Percentiles rank a stretch among this genome's conserved stretches.
These are phyloP conservation scores for Euwallacea fornicatus DNA, from an alignment of 1,140 invertebrate species.

Conservation along the genomic window DNA sequence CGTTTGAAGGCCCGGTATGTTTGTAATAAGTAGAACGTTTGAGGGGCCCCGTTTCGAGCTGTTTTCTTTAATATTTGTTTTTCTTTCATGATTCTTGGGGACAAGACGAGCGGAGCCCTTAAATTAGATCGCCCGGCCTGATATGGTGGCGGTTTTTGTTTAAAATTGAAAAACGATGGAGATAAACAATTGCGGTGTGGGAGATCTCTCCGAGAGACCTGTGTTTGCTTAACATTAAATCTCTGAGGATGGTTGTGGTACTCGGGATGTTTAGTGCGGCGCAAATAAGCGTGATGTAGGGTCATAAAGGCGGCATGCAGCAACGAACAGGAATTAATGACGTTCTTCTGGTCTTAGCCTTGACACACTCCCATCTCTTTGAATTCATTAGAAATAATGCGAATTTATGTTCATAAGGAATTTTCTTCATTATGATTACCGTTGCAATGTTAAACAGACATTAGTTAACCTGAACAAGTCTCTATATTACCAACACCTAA, in stretches of 20 bases:
- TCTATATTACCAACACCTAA: too few relatives aligned
- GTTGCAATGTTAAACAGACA: neutral
- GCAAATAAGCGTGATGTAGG: too few relatives aligned
- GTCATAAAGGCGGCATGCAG: too few relatives aligned
- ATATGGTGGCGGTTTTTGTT: conserved; percentile 3
- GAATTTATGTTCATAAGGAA: too few relatives aligned
- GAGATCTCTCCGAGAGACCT: neutral
- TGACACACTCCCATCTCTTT: too few relatives aligned
- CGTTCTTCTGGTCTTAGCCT: too few relatives aligned
- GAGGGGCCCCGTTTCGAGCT: conserved; percentile 11
- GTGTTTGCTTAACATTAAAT: conserved; percentile 6
- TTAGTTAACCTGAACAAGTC: neutral
- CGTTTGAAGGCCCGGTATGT: conserved; percentile 20
- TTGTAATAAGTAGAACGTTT: conserved; percentile 27
- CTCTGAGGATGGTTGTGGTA: neutral
- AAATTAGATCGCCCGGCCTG: conserved; percentile 18
- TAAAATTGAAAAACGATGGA: conserved; percentile 17
- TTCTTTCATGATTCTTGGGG: conserved; percentile 24
- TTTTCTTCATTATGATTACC: too few relatives aligned
- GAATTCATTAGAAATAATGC: too few relatives aligned
- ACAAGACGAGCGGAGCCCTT: conserved; percentile 6
- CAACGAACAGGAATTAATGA: too few relatives aligned
- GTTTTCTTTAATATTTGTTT: conserved; percentile 30
- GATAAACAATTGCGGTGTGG: conserved; percentile 14
- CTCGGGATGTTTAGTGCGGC: too few relatives aligned